These are phyloP conservation scores for Catocala fraxini DNA, from an alignment of 2,888 invertebrate genomes.

Conservation along the genomic window DNA sequence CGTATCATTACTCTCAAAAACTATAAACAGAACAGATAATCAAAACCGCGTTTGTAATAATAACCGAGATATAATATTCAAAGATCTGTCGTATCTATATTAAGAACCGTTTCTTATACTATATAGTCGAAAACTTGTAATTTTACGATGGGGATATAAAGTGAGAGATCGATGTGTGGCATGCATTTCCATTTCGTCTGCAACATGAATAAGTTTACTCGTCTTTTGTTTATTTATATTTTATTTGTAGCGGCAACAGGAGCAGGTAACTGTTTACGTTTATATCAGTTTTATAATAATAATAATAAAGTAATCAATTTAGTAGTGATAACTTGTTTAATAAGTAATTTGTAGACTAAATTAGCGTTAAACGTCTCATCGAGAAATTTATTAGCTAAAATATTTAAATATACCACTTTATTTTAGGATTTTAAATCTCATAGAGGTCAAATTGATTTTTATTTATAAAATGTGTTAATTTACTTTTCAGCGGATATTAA, in stretches of 20 bases:
- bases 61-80: conserved; percentile 66
- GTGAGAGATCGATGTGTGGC: conserved; percentile 56
- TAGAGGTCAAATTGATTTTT: too few species aligned
- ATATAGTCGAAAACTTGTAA: conserved; percentile 66
- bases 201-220: conserved; percentile 63
- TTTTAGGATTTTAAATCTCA: too few species aligned
- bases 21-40: conserved; percentile 34
- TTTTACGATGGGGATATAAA: conserved; percentile 71
- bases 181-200: conserved; percentile 67
- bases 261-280: conserved; percentile 56
- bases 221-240: conserved; percentile 47
- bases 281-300: conserved; percentile 17
- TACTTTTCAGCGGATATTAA: conserved; percentile 39
- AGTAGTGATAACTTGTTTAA: conserved; percentile 10
- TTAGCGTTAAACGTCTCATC: conserved; percentile 10
- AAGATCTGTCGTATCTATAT: conserved; percentile 67
- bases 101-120: conserved; percentile 70
- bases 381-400: background rate
- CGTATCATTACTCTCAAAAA: conserved; percentile 43
- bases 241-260: conserved; percentile 40
- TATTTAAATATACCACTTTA: too few species aligned
- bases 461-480: conserved; percentile 1
- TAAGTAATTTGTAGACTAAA: conserved; percentile 9
- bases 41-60: conserved; percentile 52
- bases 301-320: conserved; percentile 13